phyloP scores from a whole-genome alignment of 2,113 vertebrate species.

The Pygoscelis adeliae region DNA sequence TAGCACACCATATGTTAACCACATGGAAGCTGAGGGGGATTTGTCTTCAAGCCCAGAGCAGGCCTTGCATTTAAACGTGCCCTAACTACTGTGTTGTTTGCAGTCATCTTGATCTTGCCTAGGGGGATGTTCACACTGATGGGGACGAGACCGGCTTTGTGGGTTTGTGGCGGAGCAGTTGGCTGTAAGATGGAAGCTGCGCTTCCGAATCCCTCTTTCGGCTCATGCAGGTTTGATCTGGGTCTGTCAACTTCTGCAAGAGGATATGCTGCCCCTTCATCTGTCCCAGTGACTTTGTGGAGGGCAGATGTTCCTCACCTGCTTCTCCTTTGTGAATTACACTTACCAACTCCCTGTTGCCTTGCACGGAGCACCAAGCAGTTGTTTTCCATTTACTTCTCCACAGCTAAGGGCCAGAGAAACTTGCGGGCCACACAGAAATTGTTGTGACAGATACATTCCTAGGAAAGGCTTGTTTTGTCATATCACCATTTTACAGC shows the following conservation, averaged over 20 bases:
- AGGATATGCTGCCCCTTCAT: neutral
- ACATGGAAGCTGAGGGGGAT: neutral
- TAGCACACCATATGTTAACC: neutral
- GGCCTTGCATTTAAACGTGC: neutral
- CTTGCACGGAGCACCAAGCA: neutral
- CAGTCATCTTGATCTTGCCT: neutral
- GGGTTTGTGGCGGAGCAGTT: neutral
- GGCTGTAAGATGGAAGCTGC: neutral
- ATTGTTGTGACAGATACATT: neutral
- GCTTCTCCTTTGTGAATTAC: neutral
- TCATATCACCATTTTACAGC: neutral
- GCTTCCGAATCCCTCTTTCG: neutral
- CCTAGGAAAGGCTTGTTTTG: neutral
- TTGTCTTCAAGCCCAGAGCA: neutral
- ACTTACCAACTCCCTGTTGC: neutral
- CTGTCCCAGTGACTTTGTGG: neutral
- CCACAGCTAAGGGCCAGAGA: neutral
- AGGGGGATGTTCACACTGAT: neutral
- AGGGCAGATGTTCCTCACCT: neutral
- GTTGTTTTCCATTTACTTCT: neutral
- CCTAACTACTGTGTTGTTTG: neutral
- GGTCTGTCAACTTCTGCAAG: neutral
- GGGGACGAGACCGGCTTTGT: accelerated
- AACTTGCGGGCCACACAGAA: neutral
- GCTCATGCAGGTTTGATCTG: neutral